Evolutionary conservation across 2,113 vertebrate species (phyloP).

Genomic region (Chamaetylas fuelleborni): DNA sequence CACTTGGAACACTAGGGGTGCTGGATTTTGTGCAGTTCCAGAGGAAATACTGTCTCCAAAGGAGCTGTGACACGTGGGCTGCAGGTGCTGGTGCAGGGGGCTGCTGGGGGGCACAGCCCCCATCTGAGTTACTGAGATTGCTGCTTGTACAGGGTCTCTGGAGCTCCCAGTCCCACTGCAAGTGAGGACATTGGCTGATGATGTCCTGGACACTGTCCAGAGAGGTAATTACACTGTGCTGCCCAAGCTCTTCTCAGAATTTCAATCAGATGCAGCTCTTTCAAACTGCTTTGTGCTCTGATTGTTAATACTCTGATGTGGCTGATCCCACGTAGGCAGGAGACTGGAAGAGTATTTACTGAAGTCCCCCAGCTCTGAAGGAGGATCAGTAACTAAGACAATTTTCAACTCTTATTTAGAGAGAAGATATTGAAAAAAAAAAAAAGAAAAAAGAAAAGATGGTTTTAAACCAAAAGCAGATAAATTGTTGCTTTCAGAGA

Average conservation of each 20-base stretch:
- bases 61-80: accelerated
- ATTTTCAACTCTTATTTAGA: neutral
- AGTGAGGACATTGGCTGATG: neutral
- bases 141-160: neutral
- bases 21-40: neutral
- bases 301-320: neutral
- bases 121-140: neutral
- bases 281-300: neutral
- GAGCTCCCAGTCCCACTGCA: neutral
- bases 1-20: neutral
- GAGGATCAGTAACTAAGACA: neutral
- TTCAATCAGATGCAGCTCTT: neutral
- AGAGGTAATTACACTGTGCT: neutral
- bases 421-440: neutral
- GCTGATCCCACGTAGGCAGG: neutral
- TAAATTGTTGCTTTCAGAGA: neutral
- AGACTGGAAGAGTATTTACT: neutral
- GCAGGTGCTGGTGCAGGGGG: neutral
- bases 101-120: neutral
- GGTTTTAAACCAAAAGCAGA: neutral
- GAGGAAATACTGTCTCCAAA: neutral
- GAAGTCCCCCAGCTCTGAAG: neutral
- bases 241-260: neutral
- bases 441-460: neutral
- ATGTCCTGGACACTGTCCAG: neutral